Base-by-base conservation (phyloP, 2,888 invertebrate genomes). In the Kuschelorhynchus macadamiae region DNA sequence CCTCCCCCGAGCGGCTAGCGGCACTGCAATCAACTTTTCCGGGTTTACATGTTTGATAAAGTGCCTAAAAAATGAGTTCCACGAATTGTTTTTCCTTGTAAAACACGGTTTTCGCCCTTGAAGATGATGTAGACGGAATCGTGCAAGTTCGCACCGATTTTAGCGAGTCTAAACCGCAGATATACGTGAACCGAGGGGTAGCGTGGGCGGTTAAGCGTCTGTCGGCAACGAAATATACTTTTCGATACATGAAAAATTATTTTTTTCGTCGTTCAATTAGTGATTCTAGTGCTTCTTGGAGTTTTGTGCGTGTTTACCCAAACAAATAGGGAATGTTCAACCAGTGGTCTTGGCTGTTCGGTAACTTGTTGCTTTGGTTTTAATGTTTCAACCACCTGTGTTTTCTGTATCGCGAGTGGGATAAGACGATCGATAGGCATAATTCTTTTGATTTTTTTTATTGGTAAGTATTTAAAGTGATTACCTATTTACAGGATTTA, bases 371-470 rank as follows among this genome's bases (percentile, higher is more conserved):
- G 68, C 68, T 64, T 68, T 50, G 57, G 64, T 64, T 68, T 63
- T 68, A 59, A 64, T 68, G 68, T 64, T 57, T 75, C 78, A 76
- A 82, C 82, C 81, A 81, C 81, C 81, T 81, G 82, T 81, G 77
- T 77, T 70, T 74, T 52, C 50, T 56, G 62, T 62, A 56, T 44
- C 56, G 65, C 55, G 47, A 55, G 55, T 30, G 53, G 52, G 60
- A 66, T 39, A 30, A 11, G 5, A 44, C 25, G 55, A 55, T 63
- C 64, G 50, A 49, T 56, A 64, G n/a, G n/a, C 21, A 25, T 25
- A 3, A 25, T 39, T 39, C 39, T 39, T 46, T 56, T 42, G 33
- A 18, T 20, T n/a, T 25, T 56, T 62, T 67, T 65, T 42, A 55
- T 20, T 46, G 33, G 63, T 47, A 25, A 50, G 41, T 46, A 44